Base-by-base conservation (phyloP, 2,113 vertebrate species). In the Ellobius talpinus region DNA sequence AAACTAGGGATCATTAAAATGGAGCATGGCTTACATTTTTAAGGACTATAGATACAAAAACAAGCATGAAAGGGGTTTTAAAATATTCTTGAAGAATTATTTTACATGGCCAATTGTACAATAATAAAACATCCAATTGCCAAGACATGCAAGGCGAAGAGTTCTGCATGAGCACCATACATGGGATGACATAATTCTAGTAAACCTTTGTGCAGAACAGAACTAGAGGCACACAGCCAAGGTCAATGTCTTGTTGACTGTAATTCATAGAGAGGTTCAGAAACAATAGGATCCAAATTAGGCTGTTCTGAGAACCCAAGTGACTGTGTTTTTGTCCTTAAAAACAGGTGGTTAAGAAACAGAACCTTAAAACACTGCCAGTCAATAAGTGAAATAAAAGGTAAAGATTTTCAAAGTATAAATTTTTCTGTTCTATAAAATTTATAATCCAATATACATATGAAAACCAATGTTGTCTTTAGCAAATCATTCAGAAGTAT, bases 1-100 rank as follows among this genome's bases (percentile, higher is more conserved):
- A 81, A 88, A 31, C 50, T 61, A 78, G 72, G 74, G 39, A 84
- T 42, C 29, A 50, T 89, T 95, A 39, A 96, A 87, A 96, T 86
- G 50, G 0, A 58, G 14, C 47, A 23, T n/a, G 61, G 47, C 31
- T 92, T 2, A 87, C 29, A 50, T n/a, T 93, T 45, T n/a, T 42
- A 58, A 68, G 10, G 7, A 23, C 17, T 12, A 31, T 50, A 74
- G 45, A 63, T 74, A 90, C 31, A 33, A 7, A 89, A 21, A 73
- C 39, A 85, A 1, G 79, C 26, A 78, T 0, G 79, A 91, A 47
- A 90, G 94, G 29, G 2, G 72, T 66, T 82, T 93, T 72, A 42
- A 68, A 21, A 81, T 47, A 31, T 61, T 77, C 52, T 92, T 94
- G 84, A 24, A 81, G 90, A 79, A 82, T 74, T 77, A 50, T 77